A percentile compares a stretch with the other conserved stretches of the same genome.
These are phyloP conservation scores for Austrofundulus limnaeus DNA, from an alignment of 2,113 vertebrate species.

Conservation along the genomic window DNA sequence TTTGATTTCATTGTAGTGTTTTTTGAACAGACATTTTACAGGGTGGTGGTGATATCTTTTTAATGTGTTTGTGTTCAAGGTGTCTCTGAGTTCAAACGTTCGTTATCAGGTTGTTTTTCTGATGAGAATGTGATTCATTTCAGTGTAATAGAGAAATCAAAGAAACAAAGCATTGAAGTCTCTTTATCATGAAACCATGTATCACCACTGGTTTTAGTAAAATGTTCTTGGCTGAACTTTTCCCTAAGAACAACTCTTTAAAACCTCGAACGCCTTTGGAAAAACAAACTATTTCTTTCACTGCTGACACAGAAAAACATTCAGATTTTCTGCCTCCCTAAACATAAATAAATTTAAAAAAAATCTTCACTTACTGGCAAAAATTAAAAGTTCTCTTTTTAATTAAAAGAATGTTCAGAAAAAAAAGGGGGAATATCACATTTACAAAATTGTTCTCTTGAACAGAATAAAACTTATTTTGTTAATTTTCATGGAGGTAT, in stretches of 20 bases:
- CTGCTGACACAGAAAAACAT: background rate
- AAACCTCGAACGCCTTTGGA: background rate
- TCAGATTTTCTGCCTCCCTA: background rate
- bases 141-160: constrained; percentile 32
- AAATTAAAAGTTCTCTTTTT: background rate
- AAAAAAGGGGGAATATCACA: too few relatives aligned
- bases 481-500: too few relatives aligned
- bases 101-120: constrained; percentile 13
- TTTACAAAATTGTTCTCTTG: too few relatives aligned
- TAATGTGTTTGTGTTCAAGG: background rate
- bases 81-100: constrained; percentile 12
- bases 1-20: background rate
- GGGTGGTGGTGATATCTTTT: too few relatives aligned
- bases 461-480: too few relatives aligned
- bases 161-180: constrained; percentile 39
- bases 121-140: constrained; percentile 24
- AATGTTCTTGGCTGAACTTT: constrained; percentile 1
- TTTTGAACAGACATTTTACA: too few relatives aligned
- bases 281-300: background rate
- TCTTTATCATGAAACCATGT: constrained; percentile 43
- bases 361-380: too few relatives aligned
- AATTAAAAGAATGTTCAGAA: too few relatives aligned
- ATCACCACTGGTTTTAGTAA: constrained; percentile 9
- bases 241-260: background rate
- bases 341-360: too few relatives aligned